A percentile compares a stretch with the other conserved stretches of the same genome.
Conservation (phyloP, 2,888 invertebrate genomes). For the Hermaeophaga mercurialis region DNA sequence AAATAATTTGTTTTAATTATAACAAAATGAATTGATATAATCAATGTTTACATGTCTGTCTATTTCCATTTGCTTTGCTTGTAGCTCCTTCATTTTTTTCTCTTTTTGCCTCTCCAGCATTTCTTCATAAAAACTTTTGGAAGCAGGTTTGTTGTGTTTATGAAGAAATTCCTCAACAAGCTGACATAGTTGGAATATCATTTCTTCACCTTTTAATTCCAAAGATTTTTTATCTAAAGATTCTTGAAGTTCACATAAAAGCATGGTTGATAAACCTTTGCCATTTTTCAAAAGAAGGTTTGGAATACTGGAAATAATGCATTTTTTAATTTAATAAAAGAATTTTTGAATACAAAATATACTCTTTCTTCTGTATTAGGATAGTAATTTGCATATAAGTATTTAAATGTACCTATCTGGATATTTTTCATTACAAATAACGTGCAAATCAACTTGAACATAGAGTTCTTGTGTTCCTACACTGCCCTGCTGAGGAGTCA, state of each 20-base stretch:
- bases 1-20: too few relatives aligned
- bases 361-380: too few relatives aligned
- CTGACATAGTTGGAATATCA: constrained; percentile 84
- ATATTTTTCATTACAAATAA: constrained; percentile 77
- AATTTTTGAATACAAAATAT: too few relatives aligned
- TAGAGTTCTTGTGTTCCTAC: constrained; percentile 64
- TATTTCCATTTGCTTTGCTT: constrained; percentile 68
- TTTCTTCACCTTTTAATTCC: constrained; percentile 75
- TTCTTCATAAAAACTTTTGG: constrained; percentile 87
- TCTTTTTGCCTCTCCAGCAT: constrained; percentile 79
- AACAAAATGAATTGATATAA: too few relatives aligned
- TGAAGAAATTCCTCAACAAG: constrained; percentile 80
- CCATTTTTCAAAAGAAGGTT: constrained; percentile 72
- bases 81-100: constrained; percentile 66
- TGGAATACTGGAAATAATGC: constrained; percentile 64
- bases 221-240: constrained; percentile 66
- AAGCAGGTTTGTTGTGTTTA: constrained; percentile 78
- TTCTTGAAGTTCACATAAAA: constrained; percentile 65
- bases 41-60: constrained; percentile 68
- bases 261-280: constrained; percentile 78
- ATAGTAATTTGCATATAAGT: too few relatives aligned
- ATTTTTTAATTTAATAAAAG: too few relatives aligned
- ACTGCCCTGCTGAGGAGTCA: constrained; percentile 79
- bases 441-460: constrained; percentile 75
- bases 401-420: constrained; percentile 71